Base-by-base conservation (phyloP, 2,797 vertebrate genomes). In the Sebastes paucispinis region DNA sequence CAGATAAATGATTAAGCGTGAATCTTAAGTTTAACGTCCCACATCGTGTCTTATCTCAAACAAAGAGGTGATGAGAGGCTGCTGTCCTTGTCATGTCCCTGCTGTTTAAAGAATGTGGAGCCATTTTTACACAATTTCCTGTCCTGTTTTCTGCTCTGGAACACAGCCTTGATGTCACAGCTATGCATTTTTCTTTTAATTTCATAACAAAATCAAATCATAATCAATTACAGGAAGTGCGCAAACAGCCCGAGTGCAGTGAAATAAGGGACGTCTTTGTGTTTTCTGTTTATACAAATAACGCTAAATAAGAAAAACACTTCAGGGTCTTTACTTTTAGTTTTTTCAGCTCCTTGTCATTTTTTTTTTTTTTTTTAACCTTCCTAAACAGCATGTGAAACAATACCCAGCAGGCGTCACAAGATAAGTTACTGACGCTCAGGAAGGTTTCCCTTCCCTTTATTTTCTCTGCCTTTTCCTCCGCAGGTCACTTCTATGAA, bases 401-500 rank as follows among this genome's bases (percentile, higher is more conserved):
- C 95, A 96, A 95, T 95, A 85, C 86, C 84, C 85, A 83, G 88
- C 91, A 85, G 89, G 90, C 93, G 85, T 95, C 95, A 95, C 93
- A 90, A 93, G 93, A 93, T 93, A 90, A 94, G 88, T 86, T 32
- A 36, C 87, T 94, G 93, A 94, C 93, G 92, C 88, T 94, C 93
- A 93, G 94, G 94, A 94, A 95, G 93, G 90, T 94, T 94, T 94
- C 88, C 88, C 92, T 95, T 95, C 94, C 94, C 82, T 92, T 93
- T 93, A 91, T 94, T 93, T 94, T 89, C 80, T 83, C 58, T 75
- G 81, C 79, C 75, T 94, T 92, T 93, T 91, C 90, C 91, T 91
- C 77, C 62, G 2, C 85, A 77, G 90, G 89, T 93, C 88, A 84
- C 79, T 83, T 82, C 75, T 76, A 12, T 77, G 81, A 69, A 78